phyloP scores from a whole-genome alignment of 2,113 vertebrate genomes.

The Apaloderma vittatum region DNA sequence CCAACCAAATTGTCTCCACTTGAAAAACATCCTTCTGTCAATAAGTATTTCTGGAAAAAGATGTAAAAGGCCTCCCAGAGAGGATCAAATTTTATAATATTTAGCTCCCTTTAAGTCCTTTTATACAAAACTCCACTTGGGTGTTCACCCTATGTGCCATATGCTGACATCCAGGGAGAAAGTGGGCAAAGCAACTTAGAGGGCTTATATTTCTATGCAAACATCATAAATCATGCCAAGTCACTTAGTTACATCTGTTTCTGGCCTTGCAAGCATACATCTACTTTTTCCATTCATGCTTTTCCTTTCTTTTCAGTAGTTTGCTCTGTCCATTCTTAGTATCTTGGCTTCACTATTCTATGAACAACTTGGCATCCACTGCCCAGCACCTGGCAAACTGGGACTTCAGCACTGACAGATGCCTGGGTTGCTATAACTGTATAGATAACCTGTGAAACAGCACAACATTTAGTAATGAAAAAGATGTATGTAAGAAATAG shows the following conservation, averaged over 20 bases:
- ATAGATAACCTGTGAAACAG: not conserved
- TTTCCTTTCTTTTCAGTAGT: not conserved
- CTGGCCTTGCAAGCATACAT: not conserved
- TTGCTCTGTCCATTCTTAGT: constrained; percentile 16
- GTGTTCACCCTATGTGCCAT: not conserved
- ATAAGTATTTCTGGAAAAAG: not conserved
- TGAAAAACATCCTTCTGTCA: not conserved
- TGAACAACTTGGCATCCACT: not conserved
- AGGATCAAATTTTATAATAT: not conserved
- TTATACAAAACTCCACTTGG: not conserved
- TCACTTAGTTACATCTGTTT: not conserved
- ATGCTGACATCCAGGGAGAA: not conserved
- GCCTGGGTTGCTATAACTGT: not conserved
- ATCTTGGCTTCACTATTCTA: not conserved
- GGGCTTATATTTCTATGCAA: not conserved
- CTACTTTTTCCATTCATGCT: not conserved
- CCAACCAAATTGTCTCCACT: not conserved
- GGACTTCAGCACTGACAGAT: not conserved
- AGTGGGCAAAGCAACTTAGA: not conserved
- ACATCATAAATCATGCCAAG: not conserved
- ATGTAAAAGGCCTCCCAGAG: not conserved
- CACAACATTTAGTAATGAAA: not conserved
- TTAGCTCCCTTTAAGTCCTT: not conserved
- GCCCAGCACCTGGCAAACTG: constrained; percentile 10
- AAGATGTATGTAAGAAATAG: not conserved